Evolutionary conservation across 2,797 vertebrate genomes (phyloP).

Genomic region (Fringilla coelebs): DNA sequence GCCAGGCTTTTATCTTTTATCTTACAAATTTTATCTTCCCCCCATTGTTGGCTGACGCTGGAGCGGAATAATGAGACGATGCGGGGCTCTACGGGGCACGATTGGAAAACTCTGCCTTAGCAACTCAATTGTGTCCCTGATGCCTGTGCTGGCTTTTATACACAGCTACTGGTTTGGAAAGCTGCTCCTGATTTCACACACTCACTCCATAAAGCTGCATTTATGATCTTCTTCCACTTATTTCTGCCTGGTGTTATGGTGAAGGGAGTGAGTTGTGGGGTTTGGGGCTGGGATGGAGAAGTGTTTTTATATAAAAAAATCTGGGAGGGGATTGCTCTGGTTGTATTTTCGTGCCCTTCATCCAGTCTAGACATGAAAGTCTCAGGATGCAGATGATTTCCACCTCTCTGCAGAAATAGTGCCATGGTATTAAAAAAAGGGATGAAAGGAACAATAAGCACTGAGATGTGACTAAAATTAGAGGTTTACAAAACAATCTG

Average conservation of each 20-base stretch:
- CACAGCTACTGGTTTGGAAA: conserved; percentile 12
- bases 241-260: rapidly evolving
- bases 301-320: not conserved
- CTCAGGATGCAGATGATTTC: conserved; percentile 20
- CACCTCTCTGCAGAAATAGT: not conserved
- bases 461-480: conserved; percentile 38
- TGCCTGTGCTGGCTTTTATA: not conserved
- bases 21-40: conserved; percentile 22
- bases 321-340: not conserved
- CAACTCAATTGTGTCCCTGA: conserved; percentile 25
- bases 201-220: not conserved
- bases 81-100: not conserved
- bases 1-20: conserved; percentile 48
- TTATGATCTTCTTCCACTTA: not conserved
- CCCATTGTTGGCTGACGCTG: conserved; percentile 7
- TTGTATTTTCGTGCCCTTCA: not conserved
- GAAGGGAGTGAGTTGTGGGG: not conserved
- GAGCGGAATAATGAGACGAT: conserved; percentile 44
- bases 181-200: not conserved
- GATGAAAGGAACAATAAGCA: conserved; percentile 28
- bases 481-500: conserved; percentile 9
- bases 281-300: not conserved
- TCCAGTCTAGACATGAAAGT: not conserved
- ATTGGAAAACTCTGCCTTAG: conserved; percentile 47
- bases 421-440: not conserved